Percentiles rank a stretch among this genome's conserved stretches.
These are phyloP conservation scores for Heteronetta atricapilla DNA, from an alignment of 2,113 vertebrate species.

Conservation along the genomic window DNA sequence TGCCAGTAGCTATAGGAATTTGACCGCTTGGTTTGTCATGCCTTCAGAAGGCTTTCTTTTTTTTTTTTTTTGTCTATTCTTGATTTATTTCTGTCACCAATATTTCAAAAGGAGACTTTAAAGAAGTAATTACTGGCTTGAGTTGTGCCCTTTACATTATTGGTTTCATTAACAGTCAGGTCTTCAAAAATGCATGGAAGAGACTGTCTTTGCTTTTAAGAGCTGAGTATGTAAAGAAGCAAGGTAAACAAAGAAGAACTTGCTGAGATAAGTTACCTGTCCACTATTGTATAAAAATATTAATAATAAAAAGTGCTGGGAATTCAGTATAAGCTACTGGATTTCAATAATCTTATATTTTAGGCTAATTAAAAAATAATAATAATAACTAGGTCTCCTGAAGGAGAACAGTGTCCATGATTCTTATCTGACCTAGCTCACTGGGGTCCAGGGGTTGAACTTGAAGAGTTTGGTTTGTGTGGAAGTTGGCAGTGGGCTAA, in stretches of 20 bases:
- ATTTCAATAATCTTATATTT: conserved; percentile 6
- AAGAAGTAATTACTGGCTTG: neutral
- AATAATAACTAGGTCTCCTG: neutral
- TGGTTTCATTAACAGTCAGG: neutral
- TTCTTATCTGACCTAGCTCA: neutral
- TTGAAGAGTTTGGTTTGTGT: neutral
- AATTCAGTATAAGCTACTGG: neutral
- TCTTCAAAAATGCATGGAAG: neutral
- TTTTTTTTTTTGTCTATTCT: neutral
- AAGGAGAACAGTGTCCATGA: neutral
- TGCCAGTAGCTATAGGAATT: neutral
- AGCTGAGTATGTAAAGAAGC: neutral
- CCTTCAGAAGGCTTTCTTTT: neutral
- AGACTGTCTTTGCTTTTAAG: neutral
- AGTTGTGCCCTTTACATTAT: neutral
- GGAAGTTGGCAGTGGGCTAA: neutral
- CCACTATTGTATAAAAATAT: neutral
- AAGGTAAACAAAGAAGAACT: neutral
- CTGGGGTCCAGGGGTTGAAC: neutral
- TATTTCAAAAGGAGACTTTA: neutral
- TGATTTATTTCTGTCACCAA: neutral
- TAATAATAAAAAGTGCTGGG: neutral
- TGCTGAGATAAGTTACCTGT: neutral
- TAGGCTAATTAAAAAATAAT: neutral
- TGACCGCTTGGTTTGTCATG: neutral